Conservation (phyloP, 2,113 vertebrate species). For the Neoarius graeffei region DNA sequence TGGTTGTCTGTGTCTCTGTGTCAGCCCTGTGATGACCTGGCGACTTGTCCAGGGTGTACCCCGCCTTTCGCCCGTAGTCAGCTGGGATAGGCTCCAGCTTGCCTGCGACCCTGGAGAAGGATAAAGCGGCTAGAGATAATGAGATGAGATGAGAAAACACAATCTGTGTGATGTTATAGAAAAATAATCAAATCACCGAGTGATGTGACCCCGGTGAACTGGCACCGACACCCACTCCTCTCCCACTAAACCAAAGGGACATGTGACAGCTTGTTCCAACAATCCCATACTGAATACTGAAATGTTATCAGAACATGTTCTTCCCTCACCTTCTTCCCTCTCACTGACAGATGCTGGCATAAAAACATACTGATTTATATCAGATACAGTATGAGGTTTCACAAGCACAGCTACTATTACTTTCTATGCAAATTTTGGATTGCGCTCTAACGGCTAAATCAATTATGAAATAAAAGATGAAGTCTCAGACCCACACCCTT, state of each 20-base stretch:
- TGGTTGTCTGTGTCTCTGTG: no score
- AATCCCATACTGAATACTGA: conserved; percentile 33
- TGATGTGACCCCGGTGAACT: neutral
- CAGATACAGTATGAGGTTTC: neutral
- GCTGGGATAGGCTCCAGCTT: no score
- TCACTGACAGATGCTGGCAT: conserved; percentile 29
- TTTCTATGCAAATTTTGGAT: neutral
- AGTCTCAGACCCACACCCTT: neutral
- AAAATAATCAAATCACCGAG: neutral
- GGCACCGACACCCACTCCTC: neutral
- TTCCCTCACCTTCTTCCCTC: conserved; percentile 5
- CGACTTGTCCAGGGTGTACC: no score
- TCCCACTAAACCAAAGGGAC: conserved; percentile 15
- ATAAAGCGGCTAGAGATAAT: no score
- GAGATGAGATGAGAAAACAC: neutral
- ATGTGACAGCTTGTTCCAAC: conserved; percentile 49
- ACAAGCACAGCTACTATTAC: conserved; percentile 1
- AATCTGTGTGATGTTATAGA: neutral
- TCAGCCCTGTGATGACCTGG: no score
- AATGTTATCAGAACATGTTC: conserved; percentile 53
- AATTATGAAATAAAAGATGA: neutral
- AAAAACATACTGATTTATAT: conserved; percentile 39
- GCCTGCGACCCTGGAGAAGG: no score
- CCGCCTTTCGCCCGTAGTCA: no score
- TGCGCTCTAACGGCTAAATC: neutral